Conservation (phyloP, 2,113 vertebrate species). For the Chamaetylas fuelleborni region DNA sequence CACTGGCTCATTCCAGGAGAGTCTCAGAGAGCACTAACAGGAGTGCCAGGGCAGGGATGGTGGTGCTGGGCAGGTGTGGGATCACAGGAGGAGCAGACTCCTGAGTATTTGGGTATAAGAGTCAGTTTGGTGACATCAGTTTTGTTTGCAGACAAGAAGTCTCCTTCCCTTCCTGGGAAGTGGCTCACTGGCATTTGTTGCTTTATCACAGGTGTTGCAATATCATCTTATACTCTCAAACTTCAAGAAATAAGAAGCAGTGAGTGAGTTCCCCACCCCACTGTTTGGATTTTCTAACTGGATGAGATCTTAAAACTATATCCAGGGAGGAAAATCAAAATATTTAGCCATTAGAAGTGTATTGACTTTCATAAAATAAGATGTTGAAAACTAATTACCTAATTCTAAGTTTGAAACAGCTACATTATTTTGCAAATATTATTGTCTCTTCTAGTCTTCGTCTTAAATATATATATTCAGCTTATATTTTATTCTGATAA, state of each 20-base stretch:
- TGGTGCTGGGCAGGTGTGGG: background rate
- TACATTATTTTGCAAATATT: background rate
- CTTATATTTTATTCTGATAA: background rate
- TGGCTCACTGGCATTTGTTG: background rate
- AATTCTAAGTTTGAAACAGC: background rate
- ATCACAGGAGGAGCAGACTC: rapidly evolving
- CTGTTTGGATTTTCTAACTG: background rate
- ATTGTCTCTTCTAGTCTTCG: background rate
- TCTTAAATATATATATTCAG: background rate
- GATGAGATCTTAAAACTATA: background rate
- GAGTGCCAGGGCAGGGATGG: background rate
- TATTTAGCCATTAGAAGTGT: background rate
- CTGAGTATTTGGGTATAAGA: rapidly evolving
- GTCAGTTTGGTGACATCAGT: rapidly evolving
- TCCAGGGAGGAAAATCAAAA: background rate
- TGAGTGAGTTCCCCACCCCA: rapidly evolving
- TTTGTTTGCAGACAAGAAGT: background rate
- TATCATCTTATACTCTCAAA: rapidly evolving
- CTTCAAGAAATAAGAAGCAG: background rate
- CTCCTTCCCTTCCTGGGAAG: background rate
- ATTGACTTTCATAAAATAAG: background rate
- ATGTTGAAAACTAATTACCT: background rate
- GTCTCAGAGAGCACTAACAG: background rate
- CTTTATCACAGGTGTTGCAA: background rate
- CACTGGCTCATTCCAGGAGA: background rate